phyloP scores from a whole-genome alignment of 30 jellyfish, hydroid and myxozoan genomes.

The Morbakka virulenta region DNA sequence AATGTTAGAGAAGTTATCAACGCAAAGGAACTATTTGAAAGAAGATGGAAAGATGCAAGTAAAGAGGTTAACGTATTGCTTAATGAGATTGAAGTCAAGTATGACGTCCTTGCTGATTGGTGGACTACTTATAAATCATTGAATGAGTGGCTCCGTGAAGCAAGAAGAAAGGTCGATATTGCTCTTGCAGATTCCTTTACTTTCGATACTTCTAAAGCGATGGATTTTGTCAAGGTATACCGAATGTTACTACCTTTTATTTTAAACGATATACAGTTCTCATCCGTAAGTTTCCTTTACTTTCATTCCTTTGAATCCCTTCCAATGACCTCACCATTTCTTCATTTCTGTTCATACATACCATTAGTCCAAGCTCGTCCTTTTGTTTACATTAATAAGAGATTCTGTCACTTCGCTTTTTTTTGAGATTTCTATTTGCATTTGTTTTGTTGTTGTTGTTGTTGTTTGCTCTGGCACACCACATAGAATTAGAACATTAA shows the following conservation, averaged over 20 bases:
- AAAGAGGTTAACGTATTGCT: constrained; percentile 14
- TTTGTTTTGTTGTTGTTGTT: no score
- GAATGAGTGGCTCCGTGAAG: background rate
- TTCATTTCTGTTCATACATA: no score
- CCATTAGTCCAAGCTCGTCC: no score
- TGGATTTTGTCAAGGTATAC: background rate
- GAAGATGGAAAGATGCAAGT: constrained; percentile 63
- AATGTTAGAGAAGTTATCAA: constrained; percentile 46
- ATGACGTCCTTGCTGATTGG: constrained; percentile 2
- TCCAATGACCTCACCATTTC: no score
- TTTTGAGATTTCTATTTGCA: no score
- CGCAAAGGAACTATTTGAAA: constrained; percentile 71
- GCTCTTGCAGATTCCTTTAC: background rate
- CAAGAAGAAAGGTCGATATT: background rate
- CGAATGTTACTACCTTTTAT: background rate
- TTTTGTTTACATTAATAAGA: no score
- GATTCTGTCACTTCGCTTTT: no score
- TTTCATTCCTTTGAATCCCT: no score
- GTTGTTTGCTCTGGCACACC: no score
- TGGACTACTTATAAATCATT: background rate
- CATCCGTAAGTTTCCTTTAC: no score
- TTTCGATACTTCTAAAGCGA: background rate
- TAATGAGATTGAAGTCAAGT: constrained; percentile 23
- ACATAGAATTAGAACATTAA: no score
- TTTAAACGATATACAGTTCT: no score